Evolutionary conservation across 1,140 invertebrate genomes (phyloP), one percentile per base, ranked within the genome.

Genomic region (Mycetomoellerius zeteki): DNA sequence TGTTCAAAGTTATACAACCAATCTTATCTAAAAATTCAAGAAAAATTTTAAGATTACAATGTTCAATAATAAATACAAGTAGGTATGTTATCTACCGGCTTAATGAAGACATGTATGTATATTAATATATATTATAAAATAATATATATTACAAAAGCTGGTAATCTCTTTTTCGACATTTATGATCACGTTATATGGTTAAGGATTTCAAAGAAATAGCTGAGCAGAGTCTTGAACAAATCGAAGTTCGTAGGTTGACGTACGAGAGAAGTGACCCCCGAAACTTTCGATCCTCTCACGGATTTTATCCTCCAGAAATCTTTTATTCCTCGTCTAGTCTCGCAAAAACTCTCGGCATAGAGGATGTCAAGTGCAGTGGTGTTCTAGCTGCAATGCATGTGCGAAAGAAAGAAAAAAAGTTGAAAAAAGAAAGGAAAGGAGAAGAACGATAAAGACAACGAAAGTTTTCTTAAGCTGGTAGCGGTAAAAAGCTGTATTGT

Each of bases 271-370:
- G 77, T 62, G 71, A 65, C 30, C 33, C 52, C 43, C 60, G 47
- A 90, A 90, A 91, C 89, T 89, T 91, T 90, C 33, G 80, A 19
- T 30, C 72, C 58, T 72, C 50, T 30, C 72, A 78, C 37, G 72
- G 89, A 78, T 88, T 91, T 90, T 90, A 91, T 90, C 86, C 77
- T 60, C n/a, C 58, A 69, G 60, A 90, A 89, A 90, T 90, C 89
- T 90, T 56, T 89, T 90, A 87, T 78, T 90, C 86, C 77, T 82
- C 86, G 80, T 16, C 84, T 88, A 76, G 72, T 64, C 67, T 91
- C 86, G 90, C 76, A 88, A 86, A 86, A 89, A 89, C 72, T 90
- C 84, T 52, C 56, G 21, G 37, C 60, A 30, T 54, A 62, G 75
- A 50, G 81, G 54, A 85, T 69, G 89, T 89, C 88, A 90, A 81